phyloP scores from a whole-genome alignment of 2,113 vertebrate genomes.

The Hippocampus guttulatus region DNA sequence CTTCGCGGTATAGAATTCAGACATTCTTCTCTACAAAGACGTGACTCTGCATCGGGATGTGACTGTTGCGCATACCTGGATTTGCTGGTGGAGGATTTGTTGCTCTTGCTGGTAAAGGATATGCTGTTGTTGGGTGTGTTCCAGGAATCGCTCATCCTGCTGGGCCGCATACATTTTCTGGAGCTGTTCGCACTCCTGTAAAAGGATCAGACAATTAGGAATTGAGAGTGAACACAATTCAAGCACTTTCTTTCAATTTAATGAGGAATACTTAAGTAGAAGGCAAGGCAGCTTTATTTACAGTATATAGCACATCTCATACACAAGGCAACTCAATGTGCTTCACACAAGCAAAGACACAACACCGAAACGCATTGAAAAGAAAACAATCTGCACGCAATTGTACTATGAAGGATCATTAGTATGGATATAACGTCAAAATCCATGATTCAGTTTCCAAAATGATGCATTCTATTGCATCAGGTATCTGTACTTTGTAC shows the following conservation, averaged over 20 bases:
- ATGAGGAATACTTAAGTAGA: too few relatives aligned
- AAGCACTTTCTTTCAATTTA: background rate
- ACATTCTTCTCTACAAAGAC: background rate
- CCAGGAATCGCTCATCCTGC: conserved; percentile 86
- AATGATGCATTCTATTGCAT: background rate
- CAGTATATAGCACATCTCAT: too few relatives aligned
- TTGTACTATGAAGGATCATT: background rate
- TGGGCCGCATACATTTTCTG: conserved; percentile 94
- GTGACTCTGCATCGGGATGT: background rate
- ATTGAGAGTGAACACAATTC: background rate
- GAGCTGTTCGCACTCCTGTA: conserved; percentile 94
- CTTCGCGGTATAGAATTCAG: background rate
- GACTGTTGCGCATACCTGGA: conserved; percentile 74
- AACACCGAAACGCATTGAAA: too few relatives aligned
- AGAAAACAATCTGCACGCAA: background rate
- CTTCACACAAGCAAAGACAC: too few relatives aligned
- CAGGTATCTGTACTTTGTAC: background rate
- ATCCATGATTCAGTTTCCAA: background rate
- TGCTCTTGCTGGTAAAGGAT: conserved; percentile 97
- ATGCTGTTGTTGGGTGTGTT: conserved; percentile 98
- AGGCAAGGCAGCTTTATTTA: too few relatives aligned
- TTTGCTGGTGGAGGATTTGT: conserved; percentile 92
- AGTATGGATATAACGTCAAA: too few relatives aligned
- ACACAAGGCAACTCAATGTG: too few relatives aligned
- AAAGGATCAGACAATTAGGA: conserved; percentile 8